Base-by-base conservation (phyloP, 2,113 vertebrate genomes). In the Tympanuchus pallidicinctus region DNA sequence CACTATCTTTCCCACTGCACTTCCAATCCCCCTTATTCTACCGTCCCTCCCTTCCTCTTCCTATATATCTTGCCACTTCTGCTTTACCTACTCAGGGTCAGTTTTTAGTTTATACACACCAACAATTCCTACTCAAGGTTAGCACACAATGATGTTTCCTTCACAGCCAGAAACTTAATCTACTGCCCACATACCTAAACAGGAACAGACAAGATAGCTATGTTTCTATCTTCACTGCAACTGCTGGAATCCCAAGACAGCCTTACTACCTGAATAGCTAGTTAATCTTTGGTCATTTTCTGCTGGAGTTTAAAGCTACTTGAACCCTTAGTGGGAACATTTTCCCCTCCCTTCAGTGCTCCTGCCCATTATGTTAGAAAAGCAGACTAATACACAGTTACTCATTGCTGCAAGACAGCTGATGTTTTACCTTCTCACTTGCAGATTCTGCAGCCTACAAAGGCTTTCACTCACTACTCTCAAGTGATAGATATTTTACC, bases 1-100 rank as follows among this genome's bases (percentile, higher is more conserved):
- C 16, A 63, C 59, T 13, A 34, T 22, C 67, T 71, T 91, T 88
- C 79, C 70, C 36, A 42, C 54, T 40, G 59, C 28, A 54, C 42
- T 91, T 82, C 45, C 72, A 81, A 11, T 30, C 48, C 71, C 45
- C 61, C 36, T 91, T 77, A 72, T 36, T 73, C 65, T 72, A 57
- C 56, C 32, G 43, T 54, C 50, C 32, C 75, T 89, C 70, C 88
- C 87, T 89, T 71, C 86, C 81, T 76, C 75, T 90, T 92, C 92
- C 88, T 61, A 78, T 42, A 54, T 7, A 84, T 82, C 77, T 90
- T 86, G 70, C 90, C 40, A 45, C 10, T 80, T 60, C 56, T 64
- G 42, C 87, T 82, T 93, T 2, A 0, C 43, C 52, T 61, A 20
- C 54, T 86, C 88, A 72, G 50, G 75, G 75, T 79, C 89, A 86